Conservation (phyloP, 2,888 invertebrate species). For the Acanthosepion lycidas region DNA sequence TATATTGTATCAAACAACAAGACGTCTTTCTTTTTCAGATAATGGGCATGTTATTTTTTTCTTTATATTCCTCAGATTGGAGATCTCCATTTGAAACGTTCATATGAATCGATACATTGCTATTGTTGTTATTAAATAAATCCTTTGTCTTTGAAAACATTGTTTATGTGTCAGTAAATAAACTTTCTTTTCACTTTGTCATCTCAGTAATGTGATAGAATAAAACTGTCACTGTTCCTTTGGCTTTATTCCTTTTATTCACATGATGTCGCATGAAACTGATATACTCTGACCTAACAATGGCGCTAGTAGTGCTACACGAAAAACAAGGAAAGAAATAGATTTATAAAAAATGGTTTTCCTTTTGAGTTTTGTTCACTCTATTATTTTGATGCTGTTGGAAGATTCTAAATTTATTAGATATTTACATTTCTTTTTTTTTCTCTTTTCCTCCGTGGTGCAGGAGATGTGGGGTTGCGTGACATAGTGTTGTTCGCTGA, state of each 20-base stretch:
- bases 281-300: not conserved
- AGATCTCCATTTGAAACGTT: too few relatives aligned
- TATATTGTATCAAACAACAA: too few relatives aligned
- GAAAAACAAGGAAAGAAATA: not conserved
- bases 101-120: not conserved
- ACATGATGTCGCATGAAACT: not conserved
- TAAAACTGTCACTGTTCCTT: not conserved
- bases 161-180: too few relatives aligned
- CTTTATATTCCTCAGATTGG: too few relatives aligned
- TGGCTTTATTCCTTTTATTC: not conserved
- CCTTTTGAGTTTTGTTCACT: not conserved
- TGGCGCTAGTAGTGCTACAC: not conserved
- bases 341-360: not conserved
- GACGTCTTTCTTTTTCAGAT: too few relatives aligned
- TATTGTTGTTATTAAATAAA: not conserved
- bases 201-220: too few relatives aligned
- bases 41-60: too few relatives aligned
- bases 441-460: not conserved
- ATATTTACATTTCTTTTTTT: not conserved
- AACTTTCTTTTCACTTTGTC: too few relatives aligned
- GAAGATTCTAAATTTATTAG: not conserved
- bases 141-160: too few relatives aligned
- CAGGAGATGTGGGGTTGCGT: not conserved
- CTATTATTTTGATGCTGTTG: not conserved
- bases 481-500: not conserved